Evolutionary conservation across 2,888 invertebrate genomes (phyloP).

Genomic region (Volucella inflata): DNA sequence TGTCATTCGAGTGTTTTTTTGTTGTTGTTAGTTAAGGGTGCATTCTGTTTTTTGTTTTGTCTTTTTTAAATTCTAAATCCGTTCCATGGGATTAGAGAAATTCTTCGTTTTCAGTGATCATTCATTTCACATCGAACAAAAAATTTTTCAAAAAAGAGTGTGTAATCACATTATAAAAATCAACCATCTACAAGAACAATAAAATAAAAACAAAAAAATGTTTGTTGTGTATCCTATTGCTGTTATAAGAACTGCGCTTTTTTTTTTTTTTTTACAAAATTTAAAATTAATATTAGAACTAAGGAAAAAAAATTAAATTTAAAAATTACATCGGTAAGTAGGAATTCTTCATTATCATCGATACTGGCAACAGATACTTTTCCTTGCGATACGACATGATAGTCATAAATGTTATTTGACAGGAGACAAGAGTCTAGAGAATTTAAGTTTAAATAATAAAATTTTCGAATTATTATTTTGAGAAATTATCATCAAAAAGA

Average conservation of each 20-base stretch:
- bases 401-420: conserved; percentile 92
- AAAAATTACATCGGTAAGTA: conserved; percentile 90
- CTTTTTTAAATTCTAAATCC: conserved; percentile 16
- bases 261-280: conserved; percentile 6
- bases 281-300: conserved; percentile 20
- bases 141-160: not conserved
- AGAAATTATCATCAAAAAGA: conserved; percentile 15
- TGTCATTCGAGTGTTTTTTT: not conserved
- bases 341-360: conserved; percentile 96
- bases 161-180: conserved; percentile 10
- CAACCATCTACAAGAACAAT: conserved; percentile 31
- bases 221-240: conserved; percentile 61
- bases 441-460: conserved; percentile 68
- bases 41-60: not conserved
- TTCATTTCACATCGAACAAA: conserved; percentile 21
- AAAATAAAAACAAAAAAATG: conserved; percentile 25
- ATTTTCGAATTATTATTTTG: conserved; percentile 50
- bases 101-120: conserved; percentile 23
- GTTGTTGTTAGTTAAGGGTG: conserved; percentile 3
- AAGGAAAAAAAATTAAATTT: conserved; percentile 45
- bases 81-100: conserved; percentile 29
- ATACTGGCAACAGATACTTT: conserved; percentile 96
- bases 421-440: conserved; percentile 86
- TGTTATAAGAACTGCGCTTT: conserved; percentile 63
- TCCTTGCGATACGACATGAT: conserved; percentile 97